A percentile compares a stretch with the other conserved stretches of the same genome.
These are phyloP conservation scores for Fregata magnificens DNA, from an alignment of 2,113 vertebrate species.

Conservation along the genomic window DNA sequence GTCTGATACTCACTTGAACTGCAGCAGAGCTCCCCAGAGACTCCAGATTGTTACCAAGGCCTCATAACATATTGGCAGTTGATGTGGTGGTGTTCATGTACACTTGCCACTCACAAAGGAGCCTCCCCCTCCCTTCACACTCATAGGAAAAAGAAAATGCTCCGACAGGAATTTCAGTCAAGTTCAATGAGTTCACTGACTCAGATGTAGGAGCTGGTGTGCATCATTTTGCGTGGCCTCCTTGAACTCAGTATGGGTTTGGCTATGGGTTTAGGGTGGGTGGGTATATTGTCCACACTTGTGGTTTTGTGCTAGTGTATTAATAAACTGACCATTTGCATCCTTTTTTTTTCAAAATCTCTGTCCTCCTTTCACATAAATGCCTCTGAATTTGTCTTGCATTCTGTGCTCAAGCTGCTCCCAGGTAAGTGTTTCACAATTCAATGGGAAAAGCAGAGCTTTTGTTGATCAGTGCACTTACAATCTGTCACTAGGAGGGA, in stretches of 20 bases:
- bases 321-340: not conserved
- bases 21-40: conserved; percentile 92
- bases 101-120: conserved; percentile 92
- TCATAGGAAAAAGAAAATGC: conserved; percentile 68
- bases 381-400: not conserved
- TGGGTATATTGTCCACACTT: not conserved
- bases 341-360: not conserved
- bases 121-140: conserved; percentile 61
- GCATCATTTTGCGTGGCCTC: not conserved
- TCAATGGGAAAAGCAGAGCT: not conserved
- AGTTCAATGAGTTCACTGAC: conserved; percentile 64
- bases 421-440: conserved; percentile 24
- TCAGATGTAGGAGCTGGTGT: not conserved
- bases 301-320: not conserved
- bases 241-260: not conserved
- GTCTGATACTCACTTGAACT: conserved; percentile 97
- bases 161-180: conserved; percentile 67
- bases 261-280: not conserved
- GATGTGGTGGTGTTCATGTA: conserved; percentile 91
- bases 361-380: not conserved
- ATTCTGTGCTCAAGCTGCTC: conserved; percentile 12
- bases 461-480: not conserved
- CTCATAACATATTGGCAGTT: conserved; percentile 99
- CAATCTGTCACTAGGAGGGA: not conserved
- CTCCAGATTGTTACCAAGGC: conserved; percentile 94